Evolutionary conservation across 2,113 vertebrate genomes (phyloP), one percentile per base, ranked within the genome.

Genomic region (Rhagologus leucostigma): DNA sequence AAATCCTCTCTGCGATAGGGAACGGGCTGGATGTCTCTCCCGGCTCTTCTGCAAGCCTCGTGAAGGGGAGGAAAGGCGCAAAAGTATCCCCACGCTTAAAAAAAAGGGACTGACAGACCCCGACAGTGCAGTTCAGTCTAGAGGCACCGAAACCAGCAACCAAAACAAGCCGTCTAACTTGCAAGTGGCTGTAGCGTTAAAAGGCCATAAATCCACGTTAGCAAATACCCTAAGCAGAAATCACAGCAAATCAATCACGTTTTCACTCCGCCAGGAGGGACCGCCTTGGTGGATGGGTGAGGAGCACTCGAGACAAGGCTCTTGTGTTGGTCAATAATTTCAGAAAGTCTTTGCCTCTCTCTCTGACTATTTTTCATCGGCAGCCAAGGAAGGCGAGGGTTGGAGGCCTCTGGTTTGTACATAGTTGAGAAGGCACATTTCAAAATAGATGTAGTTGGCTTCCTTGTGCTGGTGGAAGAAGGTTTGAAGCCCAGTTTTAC

Each of bases 1-100:
- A 33, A 80, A 18, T 53, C 23, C 30, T 30, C 22, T 4, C 30
- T 39, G 10, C 1, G 0, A 1, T 0, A 46, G n/a, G 47, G 29
- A 21, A 59, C 1, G 0, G 39, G 3, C 8, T 11, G 22, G 32
- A 4, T 8, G 37, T 3, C 22, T 30, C 56, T 39, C 57, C 5
- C 17, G 1, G 47, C 35, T 60, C 2, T 41, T 56, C 32, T 6
- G 2, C 12, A 20, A n/a, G 11, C 14, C 8, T 76, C 2, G 1
- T 17, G 32, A 75, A 24, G 0, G 0, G 32, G 53, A 20, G 44
- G 32, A n/a, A 55, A 68, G 23, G 16, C 13, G 32, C 10, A 5
- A 33, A 68, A 68, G 12, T 11, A 24, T 6, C 19, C 33, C 21
- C 7, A 6, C 0, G 4, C 19, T 22, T 6, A 47, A 71, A 55